Conservation (phyloP, 2,888 invertebrate genomes). For the Agrochola lota region DNA sequence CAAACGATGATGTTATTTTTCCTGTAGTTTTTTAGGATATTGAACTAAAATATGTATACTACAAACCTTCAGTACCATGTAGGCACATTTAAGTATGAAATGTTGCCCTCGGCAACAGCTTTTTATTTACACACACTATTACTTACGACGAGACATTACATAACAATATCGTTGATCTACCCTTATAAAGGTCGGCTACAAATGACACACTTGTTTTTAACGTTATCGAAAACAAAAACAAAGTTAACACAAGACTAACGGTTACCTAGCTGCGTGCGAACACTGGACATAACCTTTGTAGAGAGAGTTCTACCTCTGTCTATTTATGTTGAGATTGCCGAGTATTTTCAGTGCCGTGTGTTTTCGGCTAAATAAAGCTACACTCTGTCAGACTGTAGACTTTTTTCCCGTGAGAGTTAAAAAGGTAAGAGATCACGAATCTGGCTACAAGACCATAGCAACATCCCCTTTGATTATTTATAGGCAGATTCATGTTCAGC, state of each 20-base stretch:
- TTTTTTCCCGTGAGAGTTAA: neutral
- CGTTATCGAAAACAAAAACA: conserved; percentile 46
- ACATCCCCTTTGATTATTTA: neutral
- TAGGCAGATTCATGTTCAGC: neutral
- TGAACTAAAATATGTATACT: conserved; percentile 11
- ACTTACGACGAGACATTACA: conserved; percentile 21
- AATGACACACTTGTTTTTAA: conserved; percentile 41
- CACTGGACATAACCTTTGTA: conserved; percentile 10
- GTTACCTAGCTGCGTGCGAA: conserved; percentile 34
- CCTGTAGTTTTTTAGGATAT: conserved; percentile 13
- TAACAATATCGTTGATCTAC: conserved; percentile 42
- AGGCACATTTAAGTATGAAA: neutral
- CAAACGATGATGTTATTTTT: conserved; percentile 34
- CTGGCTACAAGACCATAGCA: neutral
- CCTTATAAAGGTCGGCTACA: conserved; percentile 37
- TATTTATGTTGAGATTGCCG: neutral
- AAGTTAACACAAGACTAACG: conserved; percentile 19
- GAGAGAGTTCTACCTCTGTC: conserved; percentile 37
- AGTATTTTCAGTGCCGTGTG: conserved; percentile 12
- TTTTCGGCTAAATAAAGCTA: neutral
- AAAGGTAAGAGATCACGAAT: neutral
- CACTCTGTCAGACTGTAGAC: neutral
- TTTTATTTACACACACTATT: conserved; percentile 14
- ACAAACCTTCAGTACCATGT: neutral
- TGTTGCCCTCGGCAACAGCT: conserved; percentile 5